Percentiles rank a stretch among this genome's conserved stretches.
These are phyloP conservation scores for Piezodorus guildinii DNA, from an alignment of 1,140 invertebrate genomes.

Conservation along the genomic window DNA sequence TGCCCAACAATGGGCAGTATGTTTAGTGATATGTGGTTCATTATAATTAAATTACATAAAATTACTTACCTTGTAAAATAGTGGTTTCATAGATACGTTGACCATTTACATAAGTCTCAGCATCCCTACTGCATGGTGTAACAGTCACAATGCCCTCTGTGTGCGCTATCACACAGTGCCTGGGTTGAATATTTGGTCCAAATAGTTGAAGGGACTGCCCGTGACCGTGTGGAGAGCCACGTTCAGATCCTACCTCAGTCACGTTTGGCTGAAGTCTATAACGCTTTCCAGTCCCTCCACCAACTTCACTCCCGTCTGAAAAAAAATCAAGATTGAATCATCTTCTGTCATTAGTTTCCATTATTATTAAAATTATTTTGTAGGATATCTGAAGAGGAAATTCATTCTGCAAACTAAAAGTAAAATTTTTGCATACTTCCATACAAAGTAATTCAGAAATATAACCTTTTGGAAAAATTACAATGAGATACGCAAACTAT, in stretches of 20 bases:
- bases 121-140: constrained; percentile 83
- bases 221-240: constrained; percentile 35
- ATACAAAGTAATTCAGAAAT: too few species aligned
- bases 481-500: too few species aligned
- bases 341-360: too few species aligned
- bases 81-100: constrained; percentile 86
- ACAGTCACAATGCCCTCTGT: constrained; percentile 84
- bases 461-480: too few species aligned
- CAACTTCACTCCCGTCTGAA: constrained; percentile 48
- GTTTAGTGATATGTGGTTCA: too few species aligned
- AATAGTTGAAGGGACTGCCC: constrained; percentile 35
- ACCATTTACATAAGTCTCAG: constrained; percentile 87
- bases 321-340: constrained; percentile 22
- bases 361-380: too few species aligned
- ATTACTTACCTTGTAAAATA: constrained; percentile 59
- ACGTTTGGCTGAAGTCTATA: constrained; percentile 55
- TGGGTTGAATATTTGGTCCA: constrained; percentile 50
- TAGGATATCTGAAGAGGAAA: too few species aligned
- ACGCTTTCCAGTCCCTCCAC: constrained; percentile 40
- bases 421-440: too few species aligned
- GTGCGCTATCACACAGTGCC: constrained; percentile 87
- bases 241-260: constrained; percentile 59
- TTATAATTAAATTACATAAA: too few species aligned
- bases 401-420: too few species aligned
- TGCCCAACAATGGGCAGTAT: too few species aligned